Evolutionary conservation across 2,113 vertebrate genomes (phyloP), one percentile per base, ranked within the genome.

Genomic region (Beaufortia kweichowensis): DNA sequence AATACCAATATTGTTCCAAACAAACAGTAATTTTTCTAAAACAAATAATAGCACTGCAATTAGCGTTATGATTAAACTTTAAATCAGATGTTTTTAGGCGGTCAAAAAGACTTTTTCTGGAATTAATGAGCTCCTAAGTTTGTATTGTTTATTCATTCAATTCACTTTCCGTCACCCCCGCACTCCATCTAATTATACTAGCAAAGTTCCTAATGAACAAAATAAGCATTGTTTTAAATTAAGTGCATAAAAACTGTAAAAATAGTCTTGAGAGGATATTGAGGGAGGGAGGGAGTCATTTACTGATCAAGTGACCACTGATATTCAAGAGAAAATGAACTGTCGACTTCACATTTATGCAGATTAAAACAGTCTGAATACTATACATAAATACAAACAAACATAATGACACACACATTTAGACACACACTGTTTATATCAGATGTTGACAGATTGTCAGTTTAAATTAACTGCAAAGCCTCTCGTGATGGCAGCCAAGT

Each of bases 171-270:
- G 88, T 85, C 86, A 90, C 80, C 84, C 82, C 75, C 81, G 84
- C 89, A 89, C 87, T 84, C 81, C 65, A 80, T 82, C 76, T 43
- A 88, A 86, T 86, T 86, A 85, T 76, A 71, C 87, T 88, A 88
- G 84, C 86, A 89, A 89, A 91, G 88, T 87, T 86, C 81, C 79
- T 83, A 84, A 77, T 72, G 84, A 87, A 82, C 82, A 83, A 19
- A 80, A 84, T 87, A 84, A 83, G 82, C 82, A 81, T 53, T 79
- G 79, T 79, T 81, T 80, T 84, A 83, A 86, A 87, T 89, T 80
- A 85, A 86, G 75, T 59, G 81, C 81, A 85, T 88, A 80, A 69
- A 81, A 67, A 81, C 35, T 10, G 31, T 33, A 33, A 3, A 33
- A 33, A 33, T 33, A 6, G 31, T n/a, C n/a, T n/a, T n/a, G n/a